Evolutionary conservation across 2,797 vertebrate genomes (phyloP).

Genomic region (Mionectes olivaceus): DNA sequence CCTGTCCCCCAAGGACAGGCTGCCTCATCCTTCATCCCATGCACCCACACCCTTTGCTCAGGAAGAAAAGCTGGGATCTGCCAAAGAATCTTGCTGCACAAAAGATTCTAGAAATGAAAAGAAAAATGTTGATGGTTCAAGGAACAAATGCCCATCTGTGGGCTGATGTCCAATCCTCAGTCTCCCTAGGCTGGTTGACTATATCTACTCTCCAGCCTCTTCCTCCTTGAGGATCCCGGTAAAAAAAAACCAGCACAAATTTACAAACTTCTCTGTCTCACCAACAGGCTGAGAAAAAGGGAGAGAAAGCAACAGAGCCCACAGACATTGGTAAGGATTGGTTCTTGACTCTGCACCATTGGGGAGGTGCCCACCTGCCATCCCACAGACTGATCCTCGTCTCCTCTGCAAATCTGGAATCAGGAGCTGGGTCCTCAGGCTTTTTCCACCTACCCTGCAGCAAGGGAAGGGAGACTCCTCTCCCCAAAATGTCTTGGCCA

Average conservation of each 20-base stretch:
- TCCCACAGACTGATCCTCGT: not conserved
- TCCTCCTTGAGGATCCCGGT: not conserved
- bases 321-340: not conserved
- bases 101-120: not conserved
- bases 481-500: not conserved
- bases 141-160: not conserved
- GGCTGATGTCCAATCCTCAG: not conserved
- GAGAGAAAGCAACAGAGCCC: not conserved
- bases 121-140: not conserved
- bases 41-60: not conserved
- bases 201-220: not conserved
- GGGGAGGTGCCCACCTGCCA: not conserved
- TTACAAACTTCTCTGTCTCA: not conserved
- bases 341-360: accelerated
- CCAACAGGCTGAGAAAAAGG: not conserved
- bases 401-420: not conserved
- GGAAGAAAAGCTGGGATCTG: not conserved
- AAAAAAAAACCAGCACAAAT: not conserved
- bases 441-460: not conserved
- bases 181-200: not conserved
- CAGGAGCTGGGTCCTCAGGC: not conserved
- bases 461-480: not conserved
- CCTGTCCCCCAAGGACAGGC: not conserved
- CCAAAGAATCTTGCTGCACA: not conserved
- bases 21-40: not conserved